Conservation (phyloP, 1,140 invertebrate species). For the Drosophila pseudoobscura region DNA sequence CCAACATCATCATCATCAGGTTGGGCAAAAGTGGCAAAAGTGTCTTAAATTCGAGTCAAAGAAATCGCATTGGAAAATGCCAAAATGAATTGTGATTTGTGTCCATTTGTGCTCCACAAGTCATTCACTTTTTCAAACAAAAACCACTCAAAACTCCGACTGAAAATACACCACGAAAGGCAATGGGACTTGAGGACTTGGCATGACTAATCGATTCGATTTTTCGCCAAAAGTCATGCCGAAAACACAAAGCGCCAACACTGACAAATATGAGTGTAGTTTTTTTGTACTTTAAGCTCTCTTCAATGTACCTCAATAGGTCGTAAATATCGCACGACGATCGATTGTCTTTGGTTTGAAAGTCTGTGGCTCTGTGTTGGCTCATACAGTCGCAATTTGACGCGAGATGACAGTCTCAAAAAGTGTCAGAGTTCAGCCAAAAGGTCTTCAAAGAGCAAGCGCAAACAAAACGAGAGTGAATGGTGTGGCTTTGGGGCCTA, state of each 20-base stretch:
- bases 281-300: constrained; percentile 47
- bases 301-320: constrained; percentile 50
- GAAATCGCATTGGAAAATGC: constrained; percentile 75
- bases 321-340: constrained; percentile 43
- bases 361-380: constrained; percentile 16
- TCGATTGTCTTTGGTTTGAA: constrained; percentile 24
- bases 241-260: constrained; percentile 31
- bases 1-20: constrained; percentile 16
- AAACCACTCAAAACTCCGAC: constrained; percentile 36
- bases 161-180: constrained; percentile 41
- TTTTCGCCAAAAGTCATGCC: constrained; percentile 72
- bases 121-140: constrained; percentile 55
- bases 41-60: constrained; percentile 59
- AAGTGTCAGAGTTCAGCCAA: constrained; percentile 39
- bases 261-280: constrained; percentile 24
- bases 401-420: constrained; percentile 36
- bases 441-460: constrained; percentile 6
- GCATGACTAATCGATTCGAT: constrained; percentile 81
- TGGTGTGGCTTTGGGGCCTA: background rate
- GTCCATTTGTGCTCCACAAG: constrained; percentile 60
- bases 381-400: constrained; percentile 31
- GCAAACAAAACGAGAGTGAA: background rate
- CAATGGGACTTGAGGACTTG: constrained; percentile 58
- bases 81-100: constrained; percentile 69
- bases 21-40: constrained; percentile 22